These are phyloP conservation scores for Diaprepes abbreviatus DNA, from an alignment of 2,888 invertebrate genomes.

Conservation along the genomic window DNA sequence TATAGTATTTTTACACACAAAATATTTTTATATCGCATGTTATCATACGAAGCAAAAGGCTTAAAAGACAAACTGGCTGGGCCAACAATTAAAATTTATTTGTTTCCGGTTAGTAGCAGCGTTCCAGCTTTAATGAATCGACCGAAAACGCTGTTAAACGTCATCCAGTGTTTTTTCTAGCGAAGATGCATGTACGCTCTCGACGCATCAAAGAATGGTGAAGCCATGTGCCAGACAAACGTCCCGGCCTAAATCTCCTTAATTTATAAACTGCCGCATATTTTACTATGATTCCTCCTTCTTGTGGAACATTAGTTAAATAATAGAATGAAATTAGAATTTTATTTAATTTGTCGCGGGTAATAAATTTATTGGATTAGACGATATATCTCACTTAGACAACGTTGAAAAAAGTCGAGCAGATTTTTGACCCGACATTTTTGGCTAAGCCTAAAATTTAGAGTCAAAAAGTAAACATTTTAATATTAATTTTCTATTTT, in stretches of 20 bases:
- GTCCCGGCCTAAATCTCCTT: constrained; percentile 8
- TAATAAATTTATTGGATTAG: background rate
- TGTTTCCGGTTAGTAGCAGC: constrained; percentile 19
- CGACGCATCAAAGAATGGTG: constrained; percentile 28
- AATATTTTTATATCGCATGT: too few relatives aligned
- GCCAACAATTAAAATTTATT: constrained; percentile 29
- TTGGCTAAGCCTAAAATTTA: too few relatives aligned
- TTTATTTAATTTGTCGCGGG: background rate
- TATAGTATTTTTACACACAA: too few relatives aligned
- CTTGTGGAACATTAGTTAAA: background rate
- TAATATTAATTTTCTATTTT: too few relatives aligned
- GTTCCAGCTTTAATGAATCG: constrained; percentile 24
- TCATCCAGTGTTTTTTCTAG: constrained; percentile 36
- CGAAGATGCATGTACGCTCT: constrained; percentile 21
- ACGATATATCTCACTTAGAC: background rate
- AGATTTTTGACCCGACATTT: background rate
- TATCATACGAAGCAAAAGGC: constrained; percentile 1
- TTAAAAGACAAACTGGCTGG: constrained; percentile 15
- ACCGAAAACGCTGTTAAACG: constrained; percentile 34
- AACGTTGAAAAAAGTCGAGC: background rate
- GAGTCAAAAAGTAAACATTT: too few relatives aligned
- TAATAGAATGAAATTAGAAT: background rate
- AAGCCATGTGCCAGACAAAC: constrained; percentile 33
- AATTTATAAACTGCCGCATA: constrained; percentile 32
- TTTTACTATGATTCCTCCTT: constrained; percentile 4